Percentiles rank a stretch among this genome's conserved stretches.
Conservation (phyloP, 2,113 vertebrate species). For the Apodemus speciosus region DNA sequence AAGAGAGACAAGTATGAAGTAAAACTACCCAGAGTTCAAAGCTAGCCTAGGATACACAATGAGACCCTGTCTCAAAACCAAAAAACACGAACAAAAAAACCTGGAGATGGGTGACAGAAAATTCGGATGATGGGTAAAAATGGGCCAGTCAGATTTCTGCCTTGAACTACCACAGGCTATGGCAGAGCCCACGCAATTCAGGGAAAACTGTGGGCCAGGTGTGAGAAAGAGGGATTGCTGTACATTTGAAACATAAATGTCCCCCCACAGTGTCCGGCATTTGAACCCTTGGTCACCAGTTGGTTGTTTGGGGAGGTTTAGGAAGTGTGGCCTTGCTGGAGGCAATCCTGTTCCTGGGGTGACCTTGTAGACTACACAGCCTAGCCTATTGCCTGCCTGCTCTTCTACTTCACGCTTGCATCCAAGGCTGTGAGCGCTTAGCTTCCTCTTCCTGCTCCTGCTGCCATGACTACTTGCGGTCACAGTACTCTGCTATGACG, state of each 20-base stretch:
- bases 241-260: neutral
- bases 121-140: neutral
- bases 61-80: neutral
- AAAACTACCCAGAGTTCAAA: neutral
- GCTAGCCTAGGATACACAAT: neutral
- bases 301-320: neutral
- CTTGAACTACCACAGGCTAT: neutral
- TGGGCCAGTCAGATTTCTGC: neutral
- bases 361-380: neutral
- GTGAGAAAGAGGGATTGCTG: neutral
- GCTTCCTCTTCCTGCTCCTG: neutral
- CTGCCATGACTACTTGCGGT: neutral
- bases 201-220: neutral
- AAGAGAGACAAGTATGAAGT: neutral
- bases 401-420: neutral
- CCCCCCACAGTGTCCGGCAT: neutral
- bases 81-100: neutral
- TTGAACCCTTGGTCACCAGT: neutral
- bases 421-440: neutral
- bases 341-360: neutral
- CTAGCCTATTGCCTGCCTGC: neutral
- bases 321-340: neutral
- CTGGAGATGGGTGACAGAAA: neutral
- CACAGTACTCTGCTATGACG: neutral
- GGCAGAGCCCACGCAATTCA: neutral